Base-by-base conservation (phyloP, 2,113 vertebrate genomes). In the Ancistrus triradiatus region DNA sequence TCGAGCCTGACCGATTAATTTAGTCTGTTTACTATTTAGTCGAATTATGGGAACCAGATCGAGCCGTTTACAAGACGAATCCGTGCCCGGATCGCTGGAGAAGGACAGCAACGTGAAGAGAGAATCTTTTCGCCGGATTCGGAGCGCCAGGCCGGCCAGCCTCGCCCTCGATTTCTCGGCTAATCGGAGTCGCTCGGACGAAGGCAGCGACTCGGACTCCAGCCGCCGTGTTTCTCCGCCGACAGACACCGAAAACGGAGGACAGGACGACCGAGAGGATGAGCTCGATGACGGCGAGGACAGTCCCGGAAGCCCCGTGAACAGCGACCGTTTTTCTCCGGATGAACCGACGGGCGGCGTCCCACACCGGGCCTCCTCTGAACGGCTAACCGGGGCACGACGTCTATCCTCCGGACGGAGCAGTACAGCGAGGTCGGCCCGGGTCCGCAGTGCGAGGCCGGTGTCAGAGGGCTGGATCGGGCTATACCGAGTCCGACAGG, bases 401-500 rank as follows among this genome's bases (percentile, higher is more conserved):
- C 79, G 88, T 4, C 87, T 87, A 73, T 81, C 81, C 11, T 80
- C 84, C 21, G 62, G 63, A 62, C 77, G 87, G 68, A 84, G 61
- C 59, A 80, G 83, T 38, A 66, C 77, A 2, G 78, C 81, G 3
- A 82, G 88, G 22, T 81, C 86, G 31, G 77, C 79, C 55, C 77
- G 88, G 56, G 76, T 86, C 10, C 75, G 88, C 25, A 72, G 75
- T 69, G 77, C 84, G 58, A 81, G 88, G 61, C 88, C 88, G 21
- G 73, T 86, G 40, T 90, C 88, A 0, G 88, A 90, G 69, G 87
- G 87, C 38, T 90, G 86, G 86, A 82, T 90, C 69, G 88, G 88
- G 64, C 79, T 89, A 2, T 89, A 89, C 73, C 79, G 87, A 17
- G 84, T 90, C 74, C 81, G 88, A 1, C 87, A 88, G 59, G 83